Conservation (phyloP, 2,797 vertebrate species). For the Xenentodon cancila region DNA sequence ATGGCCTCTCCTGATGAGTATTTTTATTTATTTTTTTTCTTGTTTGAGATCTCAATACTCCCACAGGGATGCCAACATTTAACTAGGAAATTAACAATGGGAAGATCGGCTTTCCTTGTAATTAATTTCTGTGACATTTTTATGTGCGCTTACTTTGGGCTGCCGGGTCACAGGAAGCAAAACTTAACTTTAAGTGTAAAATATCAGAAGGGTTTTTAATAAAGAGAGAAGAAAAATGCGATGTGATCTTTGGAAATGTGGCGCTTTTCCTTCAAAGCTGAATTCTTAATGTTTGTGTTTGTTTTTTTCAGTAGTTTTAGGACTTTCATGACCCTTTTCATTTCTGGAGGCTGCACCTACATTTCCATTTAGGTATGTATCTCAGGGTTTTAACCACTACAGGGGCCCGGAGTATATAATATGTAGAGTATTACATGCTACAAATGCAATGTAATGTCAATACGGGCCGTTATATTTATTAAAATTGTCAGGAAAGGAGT, state of each 20-base stretch:
- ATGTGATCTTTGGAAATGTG: conserved; percentile 44
- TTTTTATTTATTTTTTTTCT: too few species aligned
- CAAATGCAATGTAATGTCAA: too few species aligned
- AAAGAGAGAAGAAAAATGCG: conserved; percentile 4
- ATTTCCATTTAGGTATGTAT: too few species aligned
- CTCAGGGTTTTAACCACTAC: too few species aligned
- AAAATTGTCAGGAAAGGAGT: too few species aligned
- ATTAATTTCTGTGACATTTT: conserved; percentile 70
- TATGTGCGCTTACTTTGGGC: conserved; percentile 52
- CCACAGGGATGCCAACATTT: conserved; percentile 46
- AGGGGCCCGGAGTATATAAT: too few species aligned
- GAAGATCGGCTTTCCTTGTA: conserved; percentile 67
- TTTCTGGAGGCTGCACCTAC: too few species aligned
- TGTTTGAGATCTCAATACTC: conserved; percentile 32
- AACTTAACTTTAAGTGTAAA: conserved; percentile 57
- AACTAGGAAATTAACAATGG: conserved; percentile 68
- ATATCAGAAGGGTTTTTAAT: conserved; percentile 50
- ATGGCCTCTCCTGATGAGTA: conserved; percentile 48
- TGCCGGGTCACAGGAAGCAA: conserved; percentile 56
- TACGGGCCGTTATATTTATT: too few species aligned
- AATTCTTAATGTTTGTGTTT: too few species aligned
- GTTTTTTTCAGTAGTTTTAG: too few species aligned
- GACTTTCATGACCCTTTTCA: too few species aligned
- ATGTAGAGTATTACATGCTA: too few species aligned
- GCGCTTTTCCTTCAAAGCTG: conserved; percentile 3